phyloP scores from a whole-genome alignment of 2,113 vertebrate genomes.

The Danio rerio region GRCz12tu NC_133183.1:5549501-5550000 shows the following conservation, averaged over 20 bases:
- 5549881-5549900: too few species aligned
- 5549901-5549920: too few species aligned
- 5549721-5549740: slow-evolving; percentile 1
- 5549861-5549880: too few species aligned
- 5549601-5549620: background rate
- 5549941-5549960: too few species aligned
- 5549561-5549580: background rate
- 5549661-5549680: slow-evolving; percentile 12
- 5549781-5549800: background rate
- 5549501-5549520: slow-evolving; percentile 55
- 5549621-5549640: background rate
- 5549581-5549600: slow-evolving; percentile 6
- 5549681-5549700: background rate
- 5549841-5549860: too few species aligned
- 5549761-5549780: background rate
- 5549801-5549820: background rate
- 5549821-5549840: background rate
- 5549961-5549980: too few species aligned
- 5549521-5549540: slow-evolving; percentile 44
- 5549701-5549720: background rate
- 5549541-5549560: slow-evolving; percentile 43
- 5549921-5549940: too few species aligned
- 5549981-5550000: too few species aligned
- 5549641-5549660: background rate
- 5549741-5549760: background rate